These are phyloP conservation scores for Nipponacmea schrenckii DNA, from an alignment of 2,888 invertebrate species.

Conservation along the genomic window DNA sequence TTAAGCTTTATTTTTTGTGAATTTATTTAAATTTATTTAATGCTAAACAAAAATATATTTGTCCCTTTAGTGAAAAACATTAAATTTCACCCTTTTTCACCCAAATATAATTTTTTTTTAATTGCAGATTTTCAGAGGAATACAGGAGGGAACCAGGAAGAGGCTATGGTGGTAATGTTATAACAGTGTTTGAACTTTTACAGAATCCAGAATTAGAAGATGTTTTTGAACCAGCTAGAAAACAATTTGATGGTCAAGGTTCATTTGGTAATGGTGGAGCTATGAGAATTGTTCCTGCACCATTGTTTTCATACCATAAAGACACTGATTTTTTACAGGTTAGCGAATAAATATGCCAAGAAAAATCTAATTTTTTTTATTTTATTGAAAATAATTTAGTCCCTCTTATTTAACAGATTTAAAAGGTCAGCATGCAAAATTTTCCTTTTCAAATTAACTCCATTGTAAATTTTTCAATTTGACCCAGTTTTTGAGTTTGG, in stretches of 20 bases:
- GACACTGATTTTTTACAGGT: constrained; percentile 44
- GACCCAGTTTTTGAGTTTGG: no score
- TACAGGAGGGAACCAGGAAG: constrained; percentile 75
- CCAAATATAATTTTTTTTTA: no score
- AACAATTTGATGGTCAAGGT: constrained; percentile 77
- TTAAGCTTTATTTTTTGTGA: not conserved
- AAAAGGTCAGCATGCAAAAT: no score
- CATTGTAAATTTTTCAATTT: no score
- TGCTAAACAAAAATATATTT: not conserved
- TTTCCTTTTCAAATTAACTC: no score
- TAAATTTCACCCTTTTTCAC: no score
- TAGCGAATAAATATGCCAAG: not conserved
- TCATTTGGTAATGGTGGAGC: constrained; percentile 84
- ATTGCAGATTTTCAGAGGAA: constrained; percentile 73
- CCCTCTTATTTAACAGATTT: not conserved
- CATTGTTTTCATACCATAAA: constrained; percentile 70
- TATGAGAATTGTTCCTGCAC: constrained; percentile 78
- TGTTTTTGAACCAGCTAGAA: constrained; percentile 74
- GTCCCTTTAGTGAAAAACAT: no score
- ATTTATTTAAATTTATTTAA: not conserved
- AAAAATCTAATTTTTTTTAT: not conserved
- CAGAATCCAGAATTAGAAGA: constrained; percentile 70
- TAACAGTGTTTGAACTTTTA: constrained; percentile 54
- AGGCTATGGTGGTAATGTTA: constrained; percentile 76
- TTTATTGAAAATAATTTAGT: not conserved